Evolutionary conservation across 92 coral and sea anemone species (phyloP), one percentile per base, ranked within the genome.

Genomic region (Epizoanthus illoricatus): DNA sequence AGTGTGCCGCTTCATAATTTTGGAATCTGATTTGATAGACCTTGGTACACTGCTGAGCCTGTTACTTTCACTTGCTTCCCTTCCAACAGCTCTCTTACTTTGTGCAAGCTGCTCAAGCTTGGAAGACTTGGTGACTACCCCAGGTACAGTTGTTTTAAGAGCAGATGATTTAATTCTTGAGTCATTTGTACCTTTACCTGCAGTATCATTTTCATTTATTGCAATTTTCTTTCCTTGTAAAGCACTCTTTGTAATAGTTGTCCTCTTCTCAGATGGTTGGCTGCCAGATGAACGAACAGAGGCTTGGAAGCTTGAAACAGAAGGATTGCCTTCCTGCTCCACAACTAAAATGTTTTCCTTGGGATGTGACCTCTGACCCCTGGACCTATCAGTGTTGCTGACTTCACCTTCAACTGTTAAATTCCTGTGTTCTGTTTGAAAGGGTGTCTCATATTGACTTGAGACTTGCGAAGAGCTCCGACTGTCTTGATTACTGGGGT

Each of bases 171-270:
- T 87, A 59, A 91, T 65, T 47, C 47, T 85, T 0, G 89, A 76
- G 41, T 41, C 24, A 36, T 82, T 62, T 75, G 68, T 62, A 52
- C 54, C 83, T 66, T 75, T 84, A 24, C 76, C 70, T 13, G 65
- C 65, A 19, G 84, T 86, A 59, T 60, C 85, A 71, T 88, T 84
- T 42, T 54, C 84, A 43, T 24, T 80, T 71, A 88, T 60, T 21
- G 84, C 90, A 28, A 64, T 73, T 63, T 78, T 63, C 71, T 63
- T 63, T 78, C 41, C 60, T 63, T 78, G 71, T 19, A 41, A 43
- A 11, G 72, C 23, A 24, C 49, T 64, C 57, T 11, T 52, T 2
- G 47, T 43, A 62, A 19, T 15, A 78, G 5, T 42, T 7, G 58
- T 43, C 23, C 57, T 42, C 43, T 78, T 78, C 61, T 0, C 82